Base-by-base conservation (phyloP, 2,797 vertebrate genomes). In the Thunnus albacares region DNA sequence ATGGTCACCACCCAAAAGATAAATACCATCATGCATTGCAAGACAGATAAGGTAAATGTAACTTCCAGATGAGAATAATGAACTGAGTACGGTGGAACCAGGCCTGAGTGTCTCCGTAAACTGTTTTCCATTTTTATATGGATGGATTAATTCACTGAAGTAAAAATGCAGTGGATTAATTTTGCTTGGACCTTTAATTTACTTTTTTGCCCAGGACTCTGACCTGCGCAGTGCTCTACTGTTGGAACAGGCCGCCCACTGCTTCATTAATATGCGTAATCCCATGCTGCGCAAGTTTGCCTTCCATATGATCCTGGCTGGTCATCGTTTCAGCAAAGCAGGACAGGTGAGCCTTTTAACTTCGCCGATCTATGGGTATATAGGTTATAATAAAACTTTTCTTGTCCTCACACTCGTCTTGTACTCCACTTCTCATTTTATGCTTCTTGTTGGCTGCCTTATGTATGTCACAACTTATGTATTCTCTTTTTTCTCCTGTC, bases 221-320 rank as follows among this genome's bases (percentile, higher is more conserved):
- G 98, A 99, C 94, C 96, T 99, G 89, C 97, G 98, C 74, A 98
- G 97, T 81, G 98, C 98, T 13, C 95, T 99, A 69, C 91, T 99
- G 64, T 87, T 99, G 95, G 98, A 99, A 86, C 98, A 99, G 92
- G 98, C 98, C 0, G 98, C 97, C 43, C 98, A 99, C 84, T 99
- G 98, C 86, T 99, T 99, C 79, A 97, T 99, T 90, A 99, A 99
- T 70, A 99, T 99, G 98, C 97, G 97, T 38, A 97, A 92, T 80
- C 98, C 98, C 6, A 99, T 99, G 98, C 97, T 99, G 90, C 97
- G 98, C 75, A 99, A 99, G 89, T 99, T 99, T 55, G 98, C 98
- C 1, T 99, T 99, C 94, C 97, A 99, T 71, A 99, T 99, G 98
- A 99, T 99, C 90, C 15, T 99, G 87, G 97, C 98, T 70, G 98